These are phyloP conservation scores for Peromyscus nudipes DNA, from an alignment of 2,797 vertebrate species.

Conservation along the genomic window DNA sequence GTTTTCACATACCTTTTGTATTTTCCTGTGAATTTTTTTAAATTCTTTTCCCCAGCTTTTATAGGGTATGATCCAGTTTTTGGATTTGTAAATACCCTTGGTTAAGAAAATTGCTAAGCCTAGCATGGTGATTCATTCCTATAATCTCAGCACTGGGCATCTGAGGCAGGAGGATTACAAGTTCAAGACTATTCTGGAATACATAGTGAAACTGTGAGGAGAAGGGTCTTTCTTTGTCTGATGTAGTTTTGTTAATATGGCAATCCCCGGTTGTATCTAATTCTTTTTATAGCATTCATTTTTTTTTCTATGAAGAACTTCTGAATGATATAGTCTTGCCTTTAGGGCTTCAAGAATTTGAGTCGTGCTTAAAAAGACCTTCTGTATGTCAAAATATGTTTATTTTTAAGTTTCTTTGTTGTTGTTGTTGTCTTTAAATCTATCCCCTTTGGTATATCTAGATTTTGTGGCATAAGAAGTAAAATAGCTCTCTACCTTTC, in stretches of 20 bases:
- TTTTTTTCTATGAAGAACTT: background rate
- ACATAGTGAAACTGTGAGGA: background rate
- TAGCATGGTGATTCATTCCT: background rate
- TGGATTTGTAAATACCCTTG: conserved; percentile 9
- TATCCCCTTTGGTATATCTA: background rate
- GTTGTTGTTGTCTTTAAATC: background rate
- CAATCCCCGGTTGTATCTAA: background rate
- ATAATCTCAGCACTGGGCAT: background rate
- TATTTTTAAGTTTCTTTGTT: background rate
- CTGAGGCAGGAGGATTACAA: background rate
- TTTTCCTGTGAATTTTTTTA: conserved; percentile 14
- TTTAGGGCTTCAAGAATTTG: background rate
- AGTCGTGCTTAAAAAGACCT: background rate
- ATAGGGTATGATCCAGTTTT: background rate
- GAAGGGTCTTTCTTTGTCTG: background rate
- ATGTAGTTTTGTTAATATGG: background rate
- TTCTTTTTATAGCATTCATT: background rate
- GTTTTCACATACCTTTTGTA: background rate
- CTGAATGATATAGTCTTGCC: background rate
- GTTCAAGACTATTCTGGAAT: background rate
- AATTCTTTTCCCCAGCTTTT: background rate
- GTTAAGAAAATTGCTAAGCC: background rate
- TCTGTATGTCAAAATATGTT: background rate
- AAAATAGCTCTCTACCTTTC: conserved; percentile 24
- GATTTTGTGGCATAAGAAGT: background rate